Conservation (phyloP, 2,797 vertebrate genomes). For the Esox masquinongy region DNA sequence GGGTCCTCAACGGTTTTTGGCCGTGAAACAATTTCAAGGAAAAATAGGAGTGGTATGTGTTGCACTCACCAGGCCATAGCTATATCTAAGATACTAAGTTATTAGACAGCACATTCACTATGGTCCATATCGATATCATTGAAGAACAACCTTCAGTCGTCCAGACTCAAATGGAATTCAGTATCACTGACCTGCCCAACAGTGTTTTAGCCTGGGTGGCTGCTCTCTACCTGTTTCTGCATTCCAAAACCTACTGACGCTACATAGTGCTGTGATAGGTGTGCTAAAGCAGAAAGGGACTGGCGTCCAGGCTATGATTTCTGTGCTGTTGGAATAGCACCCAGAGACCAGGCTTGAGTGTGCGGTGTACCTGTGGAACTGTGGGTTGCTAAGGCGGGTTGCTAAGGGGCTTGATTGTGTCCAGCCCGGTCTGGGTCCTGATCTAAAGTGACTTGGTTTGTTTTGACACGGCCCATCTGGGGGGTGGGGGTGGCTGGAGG, state of each 20-base stretch:
- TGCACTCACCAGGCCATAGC: conserved; percentile 52
- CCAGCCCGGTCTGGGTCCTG: conserved; percentile 78
- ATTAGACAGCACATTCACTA: not conserved
- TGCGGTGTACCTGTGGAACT: conserved; percentile 35
- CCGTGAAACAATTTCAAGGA: conserved; percentile 74
- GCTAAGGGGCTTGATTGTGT: conserved; percentile 73
- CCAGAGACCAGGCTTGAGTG: conserved; percentile 22
- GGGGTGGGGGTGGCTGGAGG: conserved; percentile 69
- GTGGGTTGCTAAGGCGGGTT: conserved; percentile 68
- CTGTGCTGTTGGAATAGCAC: not conserved
- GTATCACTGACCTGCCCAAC: not conserved
- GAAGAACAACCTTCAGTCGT: not conserved
- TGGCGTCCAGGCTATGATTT: not conserved
- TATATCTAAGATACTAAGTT: not conserved
- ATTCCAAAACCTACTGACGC: not conserved
- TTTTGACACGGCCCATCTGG: conserved; percentile 78
- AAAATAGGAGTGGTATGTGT: conserved; percentile 65
- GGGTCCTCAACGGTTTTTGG: conserved; percentile 71
- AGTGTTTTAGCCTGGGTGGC: not conserved
- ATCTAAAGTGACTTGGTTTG: conserved; percentile 74
- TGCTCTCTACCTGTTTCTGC: not conserved
- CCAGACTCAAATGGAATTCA: conserved; percentile 4
- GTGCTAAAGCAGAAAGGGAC: not conserved
- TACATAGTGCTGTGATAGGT: not conserved
- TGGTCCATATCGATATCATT: conserved; percentile 11